Base-by-base conservation (phyloP, 1,140 invertebrate genomes). In the Littorina saxatilis region DNA sequence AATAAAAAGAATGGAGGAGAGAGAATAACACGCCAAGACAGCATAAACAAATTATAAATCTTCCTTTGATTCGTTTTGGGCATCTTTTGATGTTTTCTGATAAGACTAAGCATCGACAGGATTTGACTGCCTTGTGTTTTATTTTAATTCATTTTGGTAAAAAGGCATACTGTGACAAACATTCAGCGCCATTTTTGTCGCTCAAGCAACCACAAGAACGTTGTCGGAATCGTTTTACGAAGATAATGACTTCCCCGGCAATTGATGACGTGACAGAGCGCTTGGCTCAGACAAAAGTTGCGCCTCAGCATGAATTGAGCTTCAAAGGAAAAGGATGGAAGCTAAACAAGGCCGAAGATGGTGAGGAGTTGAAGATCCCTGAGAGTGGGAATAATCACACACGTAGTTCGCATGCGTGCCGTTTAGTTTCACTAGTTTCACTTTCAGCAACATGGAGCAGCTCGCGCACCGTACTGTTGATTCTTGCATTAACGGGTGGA, bases 301-400 rank as follows among this genome's bases (percentile, higher is more conserved):
- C 86, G n/a, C 82, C 86, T 40, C 83, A 83, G 72, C 75, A 86
- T 77, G 87, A 88, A 76, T 83, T 93, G 5, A 92, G 89, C 87
- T 96, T 96, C 91, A 94, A 94, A 82, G 95, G 95, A 13, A 94
- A 93, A 91, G 94, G 93, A 11, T 91, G 96, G 32, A 96, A 95
- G 91, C 92, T 96, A 66, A 93, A 96, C 87, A 94, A 93, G 5
- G 94, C 93, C 82, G 93, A 94, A 79, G 95, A 96, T 92, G 95
- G 95, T 96, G 93, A 93, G 88, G 74, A 37, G 32, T 47, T 20
- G 3, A 27, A 43, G 47, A 11, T 23, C 0, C 55, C 23, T 58
- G 55, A 23, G 5, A 58, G 13, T 9, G 17, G 5, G 4, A 17
- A n/a, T 58, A 58, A 20, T 58, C 20, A 58, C 52, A 58, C 52